Evolutionary conservation across 2,113 vertebrate species (phyloP).

Genomic region (Notothenia rossii): DNA sequence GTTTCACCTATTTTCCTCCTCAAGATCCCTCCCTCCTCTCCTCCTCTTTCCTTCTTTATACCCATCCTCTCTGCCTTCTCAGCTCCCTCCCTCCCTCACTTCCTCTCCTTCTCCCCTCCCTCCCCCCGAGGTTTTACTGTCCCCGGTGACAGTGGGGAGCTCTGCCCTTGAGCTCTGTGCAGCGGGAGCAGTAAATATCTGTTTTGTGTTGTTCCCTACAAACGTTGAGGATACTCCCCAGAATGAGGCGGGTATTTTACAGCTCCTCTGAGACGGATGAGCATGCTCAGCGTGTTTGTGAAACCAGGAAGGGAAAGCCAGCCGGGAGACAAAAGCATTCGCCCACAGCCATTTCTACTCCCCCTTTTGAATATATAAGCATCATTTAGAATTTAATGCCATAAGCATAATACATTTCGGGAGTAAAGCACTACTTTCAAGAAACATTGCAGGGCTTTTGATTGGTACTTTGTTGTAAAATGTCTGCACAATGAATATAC

Average conservation of each 20-base stretch:
- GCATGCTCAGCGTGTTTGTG: constrained; percentile 26
- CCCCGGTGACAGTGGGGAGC: constrained; percentile 62
- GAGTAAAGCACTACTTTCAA: constrained; percentile 19
- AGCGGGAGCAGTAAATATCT: constrained; percentile 64
- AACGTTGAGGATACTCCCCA: constrained; percentile 20
- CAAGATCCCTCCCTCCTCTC: constrained; percentile 11
- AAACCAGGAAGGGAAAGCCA: constrained; percentile 17
- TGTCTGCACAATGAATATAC: not conserved
- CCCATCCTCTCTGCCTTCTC: not conserved
- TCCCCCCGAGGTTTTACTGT: constrained; percentile 42
- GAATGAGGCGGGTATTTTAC: constrained; percentile 43
- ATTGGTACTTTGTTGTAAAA: not conserved
- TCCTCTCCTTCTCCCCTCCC: constrained; percentile 24
- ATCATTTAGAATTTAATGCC: constrained; percentile 13
- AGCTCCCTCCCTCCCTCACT: not conserved
- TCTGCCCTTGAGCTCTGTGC: constrained; percentile 70
- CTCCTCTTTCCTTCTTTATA: constrained; percentile 2
- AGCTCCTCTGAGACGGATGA: constrained; percentile 34
- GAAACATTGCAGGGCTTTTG: constrained; percentile 4
- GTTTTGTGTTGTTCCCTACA: constrained; percentile 18
- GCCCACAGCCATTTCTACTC: constrained; percentile 15
- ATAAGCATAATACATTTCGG: constrained; percentile 1
- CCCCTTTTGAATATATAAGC: constrained; percentile 33
- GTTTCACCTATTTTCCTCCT: constrained; percentile 29
- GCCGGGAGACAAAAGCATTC: constrained; percentile 24